Base-by-base conservation (phyloP, 2,888 invertebrate species). In the Aricia artaxerxes region DNA sequence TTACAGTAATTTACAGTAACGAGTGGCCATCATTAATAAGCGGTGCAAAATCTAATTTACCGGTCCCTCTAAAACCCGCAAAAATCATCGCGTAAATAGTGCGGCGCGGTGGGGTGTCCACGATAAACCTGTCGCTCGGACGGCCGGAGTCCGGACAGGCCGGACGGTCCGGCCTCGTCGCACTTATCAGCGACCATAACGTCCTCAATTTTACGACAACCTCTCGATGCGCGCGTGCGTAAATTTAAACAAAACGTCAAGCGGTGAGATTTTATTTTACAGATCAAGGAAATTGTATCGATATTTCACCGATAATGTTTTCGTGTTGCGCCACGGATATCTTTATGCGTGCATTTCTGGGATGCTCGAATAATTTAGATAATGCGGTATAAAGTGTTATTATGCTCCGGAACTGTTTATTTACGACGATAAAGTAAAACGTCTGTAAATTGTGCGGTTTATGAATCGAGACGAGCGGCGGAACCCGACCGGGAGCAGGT, bases 221-320 rank as follows among this genome's bases (percentile, higher is more conserved):
- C 89, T 88, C 87, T 88, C 88, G 83, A 85, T 86, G 87, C 89
- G 88, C 89, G 87, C 87, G 88, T 87, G 89, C 88, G 92, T 93
- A 94, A 93, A 93, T 92, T 92, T 85, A 86, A 90, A 90, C 88
- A 89, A 85, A 91, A 91, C 90, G 92, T 92, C 92, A 91, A 87
- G 87, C 87, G 84, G 85, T 87, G 87, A 88, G 90, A 92, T 92
- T 93, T 93, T 92, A 92, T 93, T 92, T 90, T 89, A 90, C 92
- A 88, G 92, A 94, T 94, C 93, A 92, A 91, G 92, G 89, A 91
- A 92, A 93, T 92, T 91, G 92, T 91, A 91, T 92, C 92, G 91
- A 92, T 93, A 93, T 91, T 92, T 93, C 92, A 92, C 88, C 87
- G 90, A 92, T 92, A 93, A 91, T 90, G 91, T 89, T 89, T 89